Evolutionary conservation across 23 tunicate genomes (phyloP).

Genomic region (Ascidia mentula): DNA sequence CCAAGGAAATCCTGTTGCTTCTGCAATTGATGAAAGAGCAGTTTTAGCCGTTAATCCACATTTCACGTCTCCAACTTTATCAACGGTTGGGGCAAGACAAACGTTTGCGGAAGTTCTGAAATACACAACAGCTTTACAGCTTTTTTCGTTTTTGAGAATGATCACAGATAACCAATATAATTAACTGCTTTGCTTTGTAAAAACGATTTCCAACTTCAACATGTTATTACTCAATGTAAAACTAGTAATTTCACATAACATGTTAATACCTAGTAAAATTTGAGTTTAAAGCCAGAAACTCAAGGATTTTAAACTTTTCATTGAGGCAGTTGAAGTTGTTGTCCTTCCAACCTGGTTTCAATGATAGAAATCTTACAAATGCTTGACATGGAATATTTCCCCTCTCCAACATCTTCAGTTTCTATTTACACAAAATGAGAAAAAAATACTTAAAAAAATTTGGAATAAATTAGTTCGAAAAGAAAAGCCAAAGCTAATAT

Average conservation of each 20-base stretch:
- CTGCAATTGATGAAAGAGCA: conserved; percentile 70
- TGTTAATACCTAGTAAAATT: conserved; percentile 69
- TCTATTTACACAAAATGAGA: conserved; percentile 23
- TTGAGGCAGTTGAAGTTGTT: conserved; percentile 85
- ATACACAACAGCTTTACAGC: too few species aligned
- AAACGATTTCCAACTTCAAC: too few species aligned
- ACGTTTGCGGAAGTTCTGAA: conserved; percentile 63
- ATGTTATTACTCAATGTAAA: too few species aligned
- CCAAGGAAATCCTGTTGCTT: conserved; percentile 70
- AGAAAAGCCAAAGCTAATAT: too few species aligned
- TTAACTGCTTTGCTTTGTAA: too few species aligned
- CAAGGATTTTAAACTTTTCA: conserved; percentile 72
- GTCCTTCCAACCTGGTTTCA: conserved; percentile 94
- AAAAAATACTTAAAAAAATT: neutral
- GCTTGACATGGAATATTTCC: conserved; percentile 75
- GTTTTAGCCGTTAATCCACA: conserved; percentile 72
- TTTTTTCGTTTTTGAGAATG: too few species aligned
- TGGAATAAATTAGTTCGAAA: too few species aligned
- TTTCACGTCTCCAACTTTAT: conserved; percentile 89
- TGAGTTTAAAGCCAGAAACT: conserved; percentile 52
- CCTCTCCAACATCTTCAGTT: conserved; percentile 44
- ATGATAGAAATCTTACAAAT: conserved; percentile 54
- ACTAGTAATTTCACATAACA: too few species aligned
- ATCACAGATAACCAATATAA: too few species aligned
- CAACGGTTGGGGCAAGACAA: conserved; percentile 58